A percentile compares a stretch with the other conserved stretches of the same genome.
Conservation (phyloP, 1,140 invertebrate genomes). For the Diplogasteroides magnus region DNA sequence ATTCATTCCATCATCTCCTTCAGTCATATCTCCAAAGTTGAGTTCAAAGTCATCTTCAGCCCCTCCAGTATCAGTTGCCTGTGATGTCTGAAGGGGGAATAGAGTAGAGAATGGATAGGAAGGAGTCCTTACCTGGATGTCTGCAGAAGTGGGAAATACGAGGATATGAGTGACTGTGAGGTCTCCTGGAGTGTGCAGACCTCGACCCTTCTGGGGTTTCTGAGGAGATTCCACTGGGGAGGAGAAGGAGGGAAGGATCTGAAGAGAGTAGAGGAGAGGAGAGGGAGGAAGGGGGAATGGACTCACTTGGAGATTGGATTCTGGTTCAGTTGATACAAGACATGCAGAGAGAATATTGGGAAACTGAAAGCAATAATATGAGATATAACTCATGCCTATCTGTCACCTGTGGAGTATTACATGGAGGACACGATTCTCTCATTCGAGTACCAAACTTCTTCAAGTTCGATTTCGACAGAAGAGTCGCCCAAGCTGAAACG, state of each 20-base stretch:
- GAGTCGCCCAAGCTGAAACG: conserved; percentile 40
- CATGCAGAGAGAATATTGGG: conserved; percentile 81
- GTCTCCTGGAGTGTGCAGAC: conserved; percentile 15
- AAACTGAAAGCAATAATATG: background rate
- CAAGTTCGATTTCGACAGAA: conserved; percentile 44
- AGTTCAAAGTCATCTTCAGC: conserved; percentile 6
- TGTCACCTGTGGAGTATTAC: conserved; percentile 2
- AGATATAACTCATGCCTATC: conserved; percentile 1
- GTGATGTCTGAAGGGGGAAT: background rate
- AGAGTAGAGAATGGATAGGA: background rate
- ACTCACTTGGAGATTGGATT: conserved; percentile 84
- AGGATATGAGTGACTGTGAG: conserved; percentile 85
- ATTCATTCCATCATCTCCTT: conserved; percentile 16
- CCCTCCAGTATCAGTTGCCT: conserved; percentile 1
- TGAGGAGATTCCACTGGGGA: conserved; percentile 65
- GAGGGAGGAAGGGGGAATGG: conserved; percentile 68
- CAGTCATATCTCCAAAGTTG: conserved; percentile 1
- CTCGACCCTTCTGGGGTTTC: conserved; percentile 80
- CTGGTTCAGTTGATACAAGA: conserved; percentile 89
- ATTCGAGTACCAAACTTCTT: conserved; percentile 33
- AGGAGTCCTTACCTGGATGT: conserved; percentile 31
- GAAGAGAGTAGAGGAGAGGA: too few species aligned
- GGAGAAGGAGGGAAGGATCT: conserved; percentile 75
- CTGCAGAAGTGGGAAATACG: conserved; percentile 78
- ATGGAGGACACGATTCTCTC: conserved; percentile 36